A percentile compares a stretch with the other conserved stretches of the same genome.
These are phyloP conservation scores for Ifrita kowaldi DNA, from an alignment of 2,113 vertebrate genomes.

Conservation along the genomic window DNA sequence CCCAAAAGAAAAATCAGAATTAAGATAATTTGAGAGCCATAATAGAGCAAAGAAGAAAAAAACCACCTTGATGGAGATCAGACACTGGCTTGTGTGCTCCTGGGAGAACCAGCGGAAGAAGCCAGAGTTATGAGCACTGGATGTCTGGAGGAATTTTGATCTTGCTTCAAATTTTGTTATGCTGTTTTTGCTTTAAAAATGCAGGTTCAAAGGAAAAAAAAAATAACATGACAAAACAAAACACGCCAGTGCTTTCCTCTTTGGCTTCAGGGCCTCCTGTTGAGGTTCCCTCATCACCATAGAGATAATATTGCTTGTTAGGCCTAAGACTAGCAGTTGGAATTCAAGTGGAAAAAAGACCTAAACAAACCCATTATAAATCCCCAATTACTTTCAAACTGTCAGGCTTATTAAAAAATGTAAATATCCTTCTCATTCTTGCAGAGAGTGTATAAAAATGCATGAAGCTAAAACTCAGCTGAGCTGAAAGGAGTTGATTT, in stretches of 20 bases:
- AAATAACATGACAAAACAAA: background rate
- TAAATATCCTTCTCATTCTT: conserved; percentile 56
- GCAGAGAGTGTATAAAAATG: conserved; percentile 59
- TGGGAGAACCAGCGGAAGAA: background rate
- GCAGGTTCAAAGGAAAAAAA: conserved; percentile 24
- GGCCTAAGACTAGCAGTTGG: conserved; percentile 51
- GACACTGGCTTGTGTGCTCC: background rate
- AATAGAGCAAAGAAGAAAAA: background rate
- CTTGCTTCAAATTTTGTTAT: conserved; percentile 31
- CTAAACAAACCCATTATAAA: conserved; percentile 66
- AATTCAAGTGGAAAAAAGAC: conserved; percentile 66
- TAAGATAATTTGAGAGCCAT: background rate
- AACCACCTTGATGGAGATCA: background rate
- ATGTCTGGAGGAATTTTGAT: conserved; percentile 27
- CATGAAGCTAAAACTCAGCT: conserved; percentile 54
- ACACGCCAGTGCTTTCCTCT: background rate
- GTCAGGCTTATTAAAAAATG: conserved; percentile 69
- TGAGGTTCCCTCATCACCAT: conserved; percentile 62
- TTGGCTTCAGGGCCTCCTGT: conserved; percentile 55
- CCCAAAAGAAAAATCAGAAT: background rate
- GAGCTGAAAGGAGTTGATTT: conserved; percentile 34
- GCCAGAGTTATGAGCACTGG: background rate
- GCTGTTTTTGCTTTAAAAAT: conserved; percentile 37
- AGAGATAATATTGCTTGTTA: conserved; percentile 60
- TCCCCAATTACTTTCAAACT: conserved; percentile 70